phyloP scores from a whole-genome alignment of 2,113 vertebrate species.

The Salvator merianae region DNA sequence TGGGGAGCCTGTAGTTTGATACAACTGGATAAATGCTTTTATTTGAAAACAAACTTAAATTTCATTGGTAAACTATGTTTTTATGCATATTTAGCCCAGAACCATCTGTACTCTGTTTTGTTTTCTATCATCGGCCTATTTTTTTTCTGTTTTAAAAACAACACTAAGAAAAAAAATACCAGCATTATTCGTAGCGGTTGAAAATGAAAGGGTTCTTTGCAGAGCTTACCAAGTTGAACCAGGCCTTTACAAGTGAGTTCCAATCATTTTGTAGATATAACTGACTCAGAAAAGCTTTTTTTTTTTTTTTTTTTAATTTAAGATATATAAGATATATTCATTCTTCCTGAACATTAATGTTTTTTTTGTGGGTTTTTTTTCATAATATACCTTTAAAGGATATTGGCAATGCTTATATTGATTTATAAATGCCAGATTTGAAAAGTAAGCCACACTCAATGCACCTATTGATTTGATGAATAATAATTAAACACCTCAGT shows the following conservation, averaged over 20 bases:
- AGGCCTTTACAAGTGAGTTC: not conserved
- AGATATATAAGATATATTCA: conserved; percentile 1
- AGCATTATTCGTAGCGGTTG: not conserved
- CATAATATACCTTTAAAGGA: not conserved
- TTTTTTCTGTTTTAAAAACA: not conserved
- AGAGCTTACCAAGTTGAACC: not conserved
- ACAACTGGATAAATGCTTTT: too few species aligned
- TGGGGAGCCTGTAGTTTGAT: too few species aligned
- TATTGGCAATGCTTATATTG: not conserved
- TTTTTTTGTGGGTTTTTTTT: not conserved
- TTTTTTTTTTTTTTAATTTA: too few species aligned
- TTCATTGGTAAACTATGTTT: not conserved
- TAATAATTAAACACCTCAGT: not conserved
- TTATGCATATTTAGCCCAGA: not conserved
- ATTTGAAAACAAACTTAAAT: not conserved
- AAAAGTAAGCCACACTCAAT: not conserved
- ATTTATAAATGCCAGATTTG: not conserved
- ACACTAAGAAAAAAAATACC: not conserved
- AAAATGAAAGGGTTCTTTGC: not conserved
- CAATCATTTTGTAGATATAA: not conserved
- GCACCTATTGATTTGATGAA: not conserved
- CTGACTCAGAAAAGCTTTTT: not conserved
- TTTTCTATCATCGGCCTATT: not conserved
- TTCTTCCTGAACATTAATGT: not conserved
- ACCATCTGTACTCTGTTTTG: not conserved